Evolutionary conservation across 1,140 invertebrate species (phyloP), one percentile per base, ranked within the genome.

Genomic region (Lepidurus couesii): DNA sequence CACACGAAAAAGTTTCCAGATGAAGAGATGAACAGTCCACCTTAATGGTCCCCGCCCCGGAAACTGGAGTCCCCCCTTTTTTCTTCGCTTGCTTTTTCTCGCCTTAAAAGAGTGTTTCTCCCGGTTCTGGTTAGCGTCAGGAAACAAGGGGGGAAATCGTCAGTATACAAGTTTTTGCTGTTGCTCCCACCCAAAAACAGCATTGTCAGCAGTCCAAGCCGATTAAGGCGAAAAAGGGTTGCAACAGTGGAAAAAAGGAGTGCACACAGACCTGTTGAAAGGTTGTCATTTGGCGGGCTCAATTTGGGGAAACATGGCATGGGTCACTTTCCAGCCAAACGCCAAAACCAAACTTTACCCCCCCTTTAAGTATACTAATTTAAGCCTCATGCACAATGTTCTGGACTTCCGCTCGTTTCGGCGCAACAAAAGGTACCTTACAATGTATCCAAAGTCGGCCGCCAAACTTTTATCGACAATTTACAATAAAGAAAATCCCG

Each of bases 241-340:
- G 21, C 53, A 65, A 65, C 53, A 65, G 53, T 65, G 53, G 53
- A 65, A 65, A 65, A 65, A 65, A 65, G 53, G 9, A 65, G 53
- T 65, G 53, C 21, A 65, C 21, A 65, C 53, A 65, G 53, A 65
- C 53, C 53, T 65, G 53, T 65, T 65, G 53, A 65, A 65, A 65
- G 53, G 53, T 65, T 65, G 53, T 65, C 53, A 65, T 65, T 65
- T 65, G 53, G 16, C 53, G 53, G 53, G 53, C 21, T 21, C 53
- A 65, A 65, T 65, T 65, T 65, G 53, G 53, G 21, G 53, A 65
- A 65, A 65, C 53, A 65, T 65, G 53, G 53, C 53, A 65, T 65
- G 53, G 53, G 53, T 65, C 53, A 65, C 16, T 65, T 65, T 65
- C 53, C 53, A 65, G 34, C 34, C 34, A 34, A 34, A 34, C 53